Conservation (phyloP, 2,113 vertebrate species). For the Clarias macrocephalus region DNA sequence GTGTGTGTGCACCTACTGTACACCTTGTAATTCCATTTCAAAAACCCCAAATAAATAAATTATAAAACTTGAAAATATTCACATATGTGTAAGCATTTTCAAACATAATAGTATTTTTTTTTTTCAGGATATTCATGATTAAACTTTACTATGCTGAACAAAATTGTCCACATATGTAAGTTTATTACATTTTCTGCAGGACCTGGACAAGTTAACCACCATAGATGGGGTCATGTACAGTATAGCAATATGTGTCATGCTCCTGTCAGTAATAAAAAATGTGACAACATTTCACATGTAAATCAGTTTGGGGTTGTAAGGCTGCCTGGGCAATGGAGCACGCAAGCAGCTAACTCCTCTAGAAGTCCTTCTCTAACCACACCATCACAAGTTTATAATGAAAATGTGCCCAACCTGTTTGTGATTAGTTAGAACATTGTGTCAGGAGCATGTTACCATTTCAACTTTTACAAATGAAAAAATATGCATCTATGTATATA, state of each 20-base stretch:
- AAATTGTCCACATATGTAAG: not conserved
- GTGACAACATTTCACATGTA: not conserved
- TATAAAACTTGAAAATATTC: no score
- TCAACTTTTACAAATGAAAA: not conserved
- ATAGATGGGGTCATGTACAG: not conserved
- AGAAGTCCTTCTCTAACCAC: not conserved
- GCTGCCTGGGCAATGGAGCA: not conserved
- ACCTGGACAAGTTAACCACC: not conserved
- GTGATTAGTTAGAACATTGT: not conserved
- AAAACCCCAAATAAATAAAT: no score
- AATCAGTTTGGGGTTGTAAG: not conserved
- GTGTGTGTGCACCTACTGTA: no score
- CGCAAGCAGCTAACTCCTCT: not conserved
- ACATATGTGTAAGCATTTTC: no score
- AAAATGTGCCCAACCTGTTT: not conserved
- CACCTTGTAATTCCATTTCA: no score
- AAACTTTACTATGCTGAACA: not conserved
- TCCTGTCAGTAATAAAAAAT: constrained; percentile 30
- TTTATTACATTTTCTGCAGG: not conserved
- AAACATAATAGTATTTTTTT: not conserved
- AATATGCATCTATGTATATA: not conserved
- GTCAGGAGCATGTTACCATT: not conserved
- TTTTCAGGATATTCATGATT: not conserved
- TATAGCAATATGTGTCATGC: constrained; percentile 4
- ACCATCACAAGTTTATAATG: not conserved